These are phyloP conservation scores for Pomacea maculata DNA, from an alignment of 1,140 invertebrate species.

Conservation along the genomic window DNA sequence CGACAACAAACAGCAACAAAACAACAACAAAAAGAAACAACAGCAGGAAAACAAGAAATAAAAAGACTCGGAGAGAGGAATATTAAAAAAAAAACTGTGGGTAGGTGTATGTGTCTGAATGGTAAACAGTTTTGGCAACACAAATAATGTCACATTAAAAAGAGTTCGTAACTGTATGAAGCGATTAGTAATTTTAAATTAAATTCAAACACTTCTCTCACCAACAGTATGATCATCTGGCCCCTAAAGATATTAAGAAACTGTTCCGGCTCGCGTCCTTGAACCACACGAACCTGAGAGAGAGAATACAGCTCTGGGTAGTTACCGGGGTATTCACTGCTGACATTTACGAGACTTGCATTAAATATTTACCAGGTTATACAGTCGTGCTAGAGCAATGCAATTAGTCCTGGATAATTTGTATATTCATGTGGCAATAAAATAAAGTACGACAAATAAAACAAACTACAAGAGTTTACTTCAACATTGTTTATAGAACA, in stretches of 20 bases:
- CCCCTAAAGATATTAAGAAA: slow-evolving; percentile 54
- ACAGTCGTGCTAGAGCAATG: too few relatives aligned
- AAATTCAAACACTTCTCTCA: slow-evolving; percentile 19
- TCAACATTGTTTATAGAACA: too few relatives aligned
- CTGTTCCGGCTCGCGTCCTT: slow-evolving; percentile 51
- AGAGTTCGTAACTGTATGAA: neutral
- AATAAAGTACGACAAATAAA: too few relatives aligned
- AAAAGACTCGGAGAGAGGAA: neutral
- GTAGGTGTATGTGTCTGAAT: neutral
- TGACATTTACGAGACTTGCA: too few relatives aligned
- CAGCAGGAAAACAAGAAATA: neutral
- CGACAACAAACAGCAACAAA: too few relatives aligned
- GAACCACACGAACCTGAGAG: slow-evolving; percentile 63
- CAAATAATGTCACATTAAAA: neutral
- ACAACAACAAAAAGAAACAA: neutral
- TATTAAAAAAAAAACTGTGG: neutral
- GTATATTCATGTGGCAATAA: too few relatives aligned
- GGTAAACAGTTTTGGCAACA: neutral
- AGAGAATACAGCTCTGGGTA: neutral
- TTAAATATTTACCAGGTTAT: too few relatives aligned
- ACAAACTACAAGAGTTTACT: too few relatives aligned
- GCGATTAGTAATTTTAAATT: neutral
- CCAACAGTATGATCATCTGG: slow-evolving; percentile 47
- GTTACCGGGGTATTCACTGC: too few relatives aligned
- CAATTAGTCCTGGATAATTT: too few relatives aligned